Percentiles rank a stretch among this genome's conserved stretches.
These are phyloP conservation scores for Podarcis lilfordi DNA, from an alignment of 2,797 vertebrate species.

Conservation along the genomic window DNA sequence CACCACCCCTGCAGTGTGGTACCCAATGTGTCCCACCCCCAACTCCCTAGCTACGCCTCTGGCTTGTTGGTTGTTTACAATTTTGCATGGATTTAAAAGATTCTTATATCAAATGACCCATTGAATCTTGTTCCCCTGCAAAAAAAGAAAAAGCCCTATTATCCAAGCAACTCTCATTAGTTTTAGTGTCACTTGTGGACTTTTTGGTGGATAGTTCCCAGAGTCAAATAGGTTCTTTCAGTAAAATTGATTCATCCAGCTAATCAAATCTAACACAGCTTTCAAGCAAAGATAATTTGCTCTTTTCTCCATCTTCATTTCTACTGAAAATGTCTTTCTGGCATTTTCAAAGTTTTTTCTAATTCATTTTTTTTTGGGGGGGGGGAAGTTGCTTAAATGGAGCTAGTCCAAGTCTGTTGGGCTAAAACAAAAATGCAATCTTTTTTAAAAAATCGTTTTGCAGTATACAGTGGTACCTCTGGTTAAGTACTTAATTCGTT, in stretches of 20 bases:
- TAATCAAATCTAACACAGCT: neutral
- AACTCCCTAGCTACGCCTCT: too few species aligned
- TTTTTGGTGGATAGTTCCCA: neutral
- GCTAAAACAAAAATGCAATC: neutral
- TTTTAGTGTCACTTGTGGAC: too few species aligned
- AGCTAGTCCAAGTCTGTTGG: neutral
- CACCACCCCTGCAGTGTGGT: too few species aligned
- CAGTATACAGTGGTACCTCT: too few species aligned
- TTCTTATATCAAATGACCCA: neutral
- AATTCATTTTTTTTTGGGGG: neutral
- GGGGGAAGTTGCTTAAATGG: neutral
- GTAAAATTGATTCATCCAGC: constrained; percentile 14
- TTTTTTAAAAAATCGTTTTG: neutral
- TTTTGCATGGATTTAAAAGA: constrained; percentile 19
- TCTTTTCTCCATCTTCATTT: neutral
- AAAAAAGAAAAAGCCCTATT: neutral
- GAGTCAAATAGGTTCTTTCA: neutral
- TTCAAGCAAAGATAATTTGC: constrained; percentile 1
- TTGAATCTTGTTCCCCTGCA: neutral
- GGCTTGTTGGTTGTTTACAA: neutral
- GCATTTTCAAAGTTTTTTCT: neutral
- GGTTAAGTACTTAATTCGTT: too few species aligned
- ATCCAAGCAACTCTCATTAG: neutral
- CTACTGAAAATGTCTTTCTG: neutral
- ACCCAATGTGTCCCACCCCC: too few species aligned